phyloP scores from a whole-genome alignment of 2,113 vertebrate species.

The Trematocara unimaculatum region DNA sequence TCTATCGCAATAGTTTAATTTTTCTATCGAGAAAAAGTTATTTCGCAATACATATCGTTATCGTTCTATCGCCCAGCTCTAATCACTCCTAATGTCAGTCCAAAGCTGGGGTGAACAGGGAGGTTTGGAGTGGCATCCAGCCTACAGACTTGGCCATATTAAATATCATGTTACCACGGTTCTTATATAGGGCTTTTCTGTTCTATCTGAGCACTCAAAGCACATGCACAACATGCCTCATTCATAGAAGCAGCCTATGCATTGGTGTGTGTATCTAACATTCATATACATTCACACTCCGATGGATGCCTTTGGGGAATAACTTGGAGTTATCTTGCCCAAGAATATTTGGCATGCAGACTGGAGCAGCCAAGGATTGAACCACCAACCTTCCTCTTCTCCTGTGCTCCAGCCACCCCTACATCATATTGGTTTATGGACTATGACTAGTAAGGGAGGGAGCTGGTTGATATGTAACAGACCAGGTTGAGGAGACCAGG shows the following conservation, averaged over 20 bases:
- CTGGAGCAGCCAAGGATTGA: not conserved
- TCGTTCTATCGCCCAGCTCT: no score
- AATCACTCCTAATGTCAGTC: not conserved
- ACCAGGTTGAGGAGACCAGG: not conserved
- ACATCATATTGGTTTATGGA: not conserved
- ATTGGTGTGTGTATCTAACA: not conserved
- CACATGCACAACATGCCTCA: not conserved
- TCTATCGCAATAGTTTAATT: no score
- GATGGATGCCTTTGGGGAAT: not conserved
- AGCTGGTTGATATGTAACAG: not conserved
- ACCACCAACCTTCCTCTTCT: not conserved
- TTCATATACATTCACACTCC: not conserved
- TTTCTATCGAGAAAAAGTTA: no score
- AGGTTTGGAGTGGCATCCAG: not conserved
- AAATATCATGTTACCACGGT: not conserved
- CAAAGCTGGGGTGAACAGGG: not conserved
- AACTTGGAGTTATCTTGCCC: not conserved
- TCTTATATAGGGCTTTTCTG: not conserved
- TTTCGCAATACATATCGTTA: no score
- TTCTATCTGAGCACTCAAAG: not conserved
- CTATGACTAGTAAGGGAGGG: not conserved
- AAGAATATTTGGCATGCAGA: not conserved
- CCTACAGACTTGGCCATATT: not conserved
- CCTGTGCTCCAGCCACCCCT: not conserved
- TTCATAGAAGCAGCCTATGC: not conserved